Conservation (phyloP, 2,888 invertebrate genomes). For the Dolichomitus sp. region DNA sequence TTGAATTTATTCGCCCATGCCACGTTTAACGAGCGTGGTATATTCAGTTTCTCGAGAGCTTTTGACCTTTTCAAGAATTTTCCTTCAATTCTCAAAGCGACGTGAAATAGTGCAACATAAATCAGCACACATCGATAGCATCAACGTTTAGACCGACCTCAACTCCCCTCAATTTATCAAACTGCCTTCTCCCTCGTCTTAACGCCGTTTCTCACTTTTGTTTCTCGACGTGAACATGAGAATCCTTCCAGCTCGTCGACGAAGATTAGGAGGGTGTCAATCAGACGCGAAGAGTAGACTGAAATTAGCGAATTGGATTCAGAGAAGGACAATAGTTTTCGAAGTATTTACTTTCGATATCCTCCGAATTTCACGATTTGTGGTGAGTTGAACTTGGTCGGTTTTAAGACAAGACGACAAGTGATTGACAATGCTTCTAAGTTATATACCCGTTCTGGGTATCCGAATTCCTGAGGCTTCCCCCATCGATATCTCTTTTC, state of each 20-base stretch:
- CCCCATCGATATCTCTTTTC: constrained; percentile 40
- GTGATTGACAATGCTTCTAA: neutral
- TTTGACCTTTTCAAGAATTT: neutral
- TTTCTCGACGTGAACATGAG: constrained; percentile 24
- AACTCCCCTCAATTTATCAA: constrained; percentile 43
- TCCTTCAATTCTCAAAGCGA: neutral
- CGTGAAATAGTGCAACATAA: constrained; percentile 17
- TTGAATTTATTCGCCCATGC: constrained; percentile 1
- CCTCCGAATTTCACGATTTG: neutral
- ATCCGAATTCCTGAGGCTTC: constrained; percentile 37
- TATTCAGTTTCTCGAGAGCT: constrained; percentile 5
- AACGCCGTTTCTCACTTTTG: neutral
- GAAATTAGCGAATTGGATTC: constrained; percentile 39
- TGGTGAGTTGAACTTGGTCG: neutral
- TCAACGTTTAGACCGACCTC: constrained; percentile 16
- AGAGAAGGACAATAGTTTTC: neutral
- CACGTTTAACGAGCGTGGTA: constrained; percentile 14
- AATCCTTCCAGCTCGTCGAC: constrained; percentile 48
- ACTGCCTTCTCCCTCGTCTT: constrained; percentile 12
- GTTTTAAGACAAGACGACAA: neutral
- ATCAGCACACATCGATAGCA: constrained; percentile 24
- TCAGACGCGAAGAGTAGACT: constrained; percentile 38
- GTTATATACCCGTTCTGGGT: no score
- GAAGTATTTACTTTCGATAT: neutral
- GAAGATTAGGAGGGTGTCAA: constrained; percentile 36